Evolutionary conservation across 2,113 vertebrate species (phyloP), one percentile per base, ranked within the genome.

Genomic region (Bos taurus): DNA sequence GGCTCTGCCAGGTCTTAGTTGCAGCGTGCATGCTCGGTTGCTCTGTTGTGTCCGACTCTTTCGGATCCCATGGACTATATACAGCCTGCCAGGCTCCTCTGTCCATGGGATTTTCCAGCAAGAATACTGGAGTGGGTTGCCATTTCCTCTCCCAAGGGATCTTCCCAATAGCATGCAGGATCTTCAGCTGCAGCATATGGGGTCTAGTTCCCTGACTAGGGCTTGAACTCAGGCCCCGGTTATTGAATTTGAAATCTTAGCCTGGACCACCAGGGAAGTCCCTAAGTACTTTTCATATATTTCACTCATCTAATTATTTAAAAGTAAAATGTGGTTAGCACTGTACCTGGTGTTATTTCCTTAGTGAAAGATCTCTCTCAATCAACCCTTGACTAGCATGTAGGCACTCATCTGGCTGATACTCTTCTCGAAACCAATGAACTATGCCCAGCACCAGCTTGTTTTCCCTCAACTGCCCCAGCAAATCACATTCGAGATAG

Each of bases 261-360:
- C 67, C 67, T 43, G 36, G 36, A 43, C 12, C 36, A 14, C 71
- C 71, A 77, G 36, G 36, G 71, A 77, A 43, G 71, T 43, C 71
- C 36, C 6, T 71, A 71, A 71, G 21, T 48, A 54, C 6, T 87
- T 71, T 54, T 52, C 23, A 88, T 57, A n/a, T 77, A 74, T 54
- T 95, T 90, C 48, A 77, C 46, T 95, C 54, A 57, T 30, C 71
- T 78, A 87, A 36, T 62, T 82, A 62, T 77, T 64, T 43, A 25
- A 40, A 86, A 82, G 30, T 36, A 67, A 40, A 90, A 64, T 43
- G 36, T 78, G 52, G 7, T 36, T 62, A 96, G n/a, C 54, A 57
- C 36, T 25, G 4, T 46, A 36, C 40, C 23, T 56, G 23, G 21
- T 36, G 10, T 40, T 16, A 52, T 88, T 80, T 91, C 28, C n/a